Percentiles rank a stretch among this genome's conserved stretches.
These are phyloP conservation scores for Ophraella communa DNA, from an alignment of 2,888 invertebrate species.

Conservation along the genomic window DNA sequence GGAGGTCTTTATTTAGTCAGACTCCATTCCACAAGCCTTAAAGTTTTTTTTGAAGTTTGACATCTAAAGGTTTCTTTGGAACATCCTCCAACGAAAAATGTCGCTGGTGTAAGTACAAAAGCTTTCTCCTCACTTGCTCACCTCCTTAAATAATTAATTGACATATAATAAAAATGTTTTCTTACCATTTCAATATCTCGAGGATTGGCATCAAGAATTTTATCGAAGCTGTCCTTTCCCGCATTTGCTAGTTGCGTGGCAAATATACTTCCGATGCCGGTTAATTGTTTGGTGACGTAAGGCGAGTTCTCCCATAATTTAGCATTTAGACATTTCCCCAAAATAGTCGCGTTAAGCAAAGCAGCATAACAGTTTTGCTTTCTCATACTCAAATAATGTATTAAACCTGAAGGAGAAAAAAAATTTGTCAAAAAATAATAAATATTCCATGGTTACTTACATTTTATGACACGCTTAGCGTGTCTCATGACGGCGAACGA, in stretches of 20 bases:
- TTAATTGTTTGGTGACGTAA: constrained; percentile 73
- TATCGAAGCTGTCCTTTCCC: constrained; percentile 71
- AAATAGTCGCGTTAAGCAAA: constrained; percentile 66
- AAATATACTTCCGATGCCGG: constrained; percentile 72
- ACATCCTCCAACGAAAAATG: too few relatives aligned
- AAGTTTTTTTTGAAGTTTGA: too few relatives aligned
- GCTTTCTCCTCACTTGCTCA: too few relatives aligned
- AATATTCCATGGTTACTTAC: constrained; percentile 62
- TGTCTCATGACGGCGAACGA: constrained; percentile 71
- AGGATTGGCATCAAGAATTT: constrained; percentile 71
- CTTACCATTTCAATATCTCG: constrained; percentile 74
- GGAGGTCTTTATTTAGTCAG: too few relatives aligned
- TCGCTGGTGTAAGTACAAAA: too few relatives aligned
- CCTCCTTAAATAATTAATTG: neutral
- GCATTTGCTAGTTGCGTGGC: constrained; percentile 69
- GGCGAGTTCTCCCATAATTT: constrained; percentile 79
- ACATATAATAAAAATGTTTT: neutral
- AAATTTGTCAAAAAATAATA: neutral
- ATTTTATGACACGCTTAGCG: constrained; percentile 72
- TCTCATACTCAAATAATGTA: constrained; percentile 64
- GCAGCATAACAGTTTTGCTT: constrained; percentile 59
- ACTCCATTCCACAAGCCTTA: too few relatives aligned
- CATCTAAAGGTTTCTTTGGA: too few relatives aligned
- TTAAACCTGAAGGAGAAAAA: constrained; percentile 60
- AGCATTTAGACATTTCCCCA: constrained; percentile 72